Evolutionary conservation across 2,888 invertebrate species (phyloP), one percentile per base, ranked within the genome.

Genomic region (Drosophila borealis): DNA sequence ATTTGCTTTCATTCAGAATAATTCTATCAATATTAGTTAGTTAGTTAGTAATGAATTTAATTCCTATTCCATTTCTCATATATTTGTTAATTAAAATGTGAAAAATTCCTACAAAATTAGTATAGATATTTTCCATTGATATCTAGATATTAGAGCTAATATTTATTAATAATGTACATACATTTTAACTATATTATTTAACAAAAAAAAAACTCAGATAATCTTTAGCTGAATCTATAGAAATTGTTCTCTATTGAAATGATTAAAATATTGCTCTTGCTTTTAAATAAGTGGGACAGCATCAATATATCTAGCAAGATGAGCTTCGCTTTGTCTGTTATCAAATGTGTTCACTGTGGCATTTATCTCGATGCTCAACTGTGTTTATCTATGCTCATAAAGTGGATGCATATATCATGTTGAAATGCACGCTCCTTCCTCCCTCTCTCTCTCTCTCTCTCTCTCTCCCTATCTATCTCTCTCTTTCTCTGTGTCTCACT

Each of bases 351-450:
- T 69, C 41, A 56, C 46, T 75, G 76, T 73, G 57, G 46, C 75
- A 55, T 59, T 29, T 29, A 29, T 29, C 63, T 75, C 55, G 64
- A 55, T 59, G 57, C 53, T 54, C 42, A 49, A 67, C 54, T 51
- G 45, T 72, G 53, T 74, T 74, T 74, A 74, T 73, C 54, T 41
- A 55, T 56, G 75, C 44, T 48, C 56, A 70, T 62, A 48, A 70
- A 55, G 62, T 70, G 71, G 56, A 56, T 63, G 64, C 60, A 75
- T 74, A 60, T 69, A 69, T 74, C 73, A 73, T 51, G 45, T 54
- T 59, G 44, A 49, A 59, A 53, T 67, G 48, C 48, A 59, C 21
- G 29, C 29, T 56, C 41, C 41, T 4, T 54, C 29, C 29, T 29
- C 29, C 29, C 2, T 0, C 14, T 37, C 50, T 37, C 29, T 53